Evolutionary conservation across 2,888 invertebrate genomes (phyloP).

Genomic region (Meloe dianella): DNA sequence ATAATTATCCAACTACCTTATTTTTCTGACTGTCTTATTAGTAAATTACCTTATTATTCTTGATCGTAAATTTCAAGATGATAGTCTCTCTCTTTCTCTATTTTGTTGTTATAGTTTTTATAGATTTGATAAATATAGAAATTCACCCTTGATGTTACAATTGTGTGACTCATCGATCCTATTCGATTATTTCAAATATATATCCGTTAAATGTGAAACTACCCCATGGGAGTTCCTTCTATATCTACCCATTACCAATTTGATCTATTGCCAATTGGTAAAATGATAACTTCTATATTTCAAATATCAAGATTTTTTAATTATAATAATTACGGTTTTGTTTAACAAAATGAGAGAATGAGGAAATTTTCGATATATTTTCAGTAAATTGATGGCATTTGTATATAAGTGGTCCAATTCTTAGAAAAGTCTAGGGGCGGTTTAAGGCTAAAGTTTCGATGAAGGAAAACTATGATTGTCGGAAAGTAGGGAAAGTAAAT

Average conservation of each 20-base stretch:
- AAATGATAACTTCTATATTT: background rate
- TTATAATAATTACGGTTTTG: background rate
- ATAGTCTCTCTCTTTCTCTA: background rate
- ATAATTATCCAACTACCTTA: slow-evolving; percentile 28
- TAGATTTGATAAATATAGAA: background rate
- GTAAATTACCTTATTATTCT: slow-evolving; percentile 14
- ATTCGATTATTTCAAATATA: slow-evolving; percentile 8
- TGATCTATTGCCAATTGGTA: slow-evolving; percentile 1
- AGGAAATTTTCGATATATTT: background rate
- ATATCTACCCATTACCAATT: background rate
- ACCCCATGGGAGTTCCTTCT: background rate
- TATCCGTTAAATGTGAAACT: slow-evolving; percentile 11
- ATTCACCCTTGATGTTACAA: background rate
- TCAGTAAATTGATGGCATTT: background rate
- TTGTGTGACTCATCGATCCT: background rate
- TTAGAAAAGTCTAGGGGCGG: slow-evolving; percentile 50
- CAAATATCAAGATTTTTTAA: background rate
- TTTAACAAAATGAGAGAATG: background rate
- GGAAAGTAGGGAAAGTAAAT: slow-evolving; percentile 55
- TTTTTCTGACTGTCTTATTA: slow-evolving; percentile 17
- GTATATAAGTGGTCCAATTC: slow-evolving; percentile 46
- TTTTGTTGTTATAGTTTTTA: background rate
- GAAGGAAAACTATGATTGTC: slow-evolving; percentile 57
- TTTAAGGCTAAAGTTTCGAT: slow-evolving; percentile 55
- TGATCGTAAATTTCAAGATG: background rate